Evolutionary conservation across 2,888 invertebrate genomes (phyloP), one percentile per base, ranked within the genome.

Genomic region (Drosophila nr. perissopoda): DNA sequence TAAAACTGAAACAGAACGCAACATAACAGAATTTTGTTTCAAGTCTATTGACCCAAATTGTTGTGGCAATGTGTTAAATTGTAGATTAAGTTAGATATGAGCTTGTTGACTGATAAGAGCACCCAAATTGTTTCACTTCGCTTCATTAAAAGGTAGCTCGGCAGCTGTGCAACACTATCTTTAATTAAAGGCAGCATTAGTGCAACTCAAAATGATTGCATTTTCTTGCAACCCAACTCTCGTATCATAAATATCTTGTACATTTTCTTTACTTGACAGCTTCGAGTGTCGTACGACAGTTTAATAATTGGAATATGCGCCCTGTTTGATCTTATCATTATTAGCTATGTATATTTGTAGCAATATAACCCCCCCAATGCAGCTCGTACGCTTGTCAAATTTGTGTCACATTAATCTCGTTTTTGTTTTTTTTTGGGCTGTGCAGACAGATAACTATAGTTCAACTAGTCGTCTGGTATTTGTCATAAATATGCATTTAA

Each of bases 41-140:
- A 78, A 85, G 83, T 83, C 86, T 86, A 83, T 83, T 85, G 83
- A 83, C 83, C 83, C 78, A 83, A 78, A 82, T 85, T 80, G 64
- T 62, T 40, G 56, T 49, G 68, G 81, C 83, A 80, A 82, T 83
- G 83, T 83, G 83, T 80, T 82, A 73, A 74, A 38, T 67, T 54
- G 36, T 65, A 53, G 72, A 75, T 75, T 61, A 56, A 70, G 63
- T 82, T 79, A 82, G 68, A 70, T 76, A 76, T 70, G 76, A 49
- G 58, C 49, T 58, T 58, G 74, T 64, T 69, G 82, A 85, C 75
- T 80, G 82, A 82, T 85, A 82, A 82, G 42, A 76, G 59, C 49
- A n/a, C 31, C 63, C 13, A 29, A 76, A 84, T 69, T 79, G 52
- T 59, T 79, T 64, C 46, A 57, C 51, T 38, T 25, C 46, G 38